These are phyloP conservation scores for Lutjanus campechanus DNA, from an alignment of 2,797 vertebrate species.

Conservation along the genomic window DNA sequence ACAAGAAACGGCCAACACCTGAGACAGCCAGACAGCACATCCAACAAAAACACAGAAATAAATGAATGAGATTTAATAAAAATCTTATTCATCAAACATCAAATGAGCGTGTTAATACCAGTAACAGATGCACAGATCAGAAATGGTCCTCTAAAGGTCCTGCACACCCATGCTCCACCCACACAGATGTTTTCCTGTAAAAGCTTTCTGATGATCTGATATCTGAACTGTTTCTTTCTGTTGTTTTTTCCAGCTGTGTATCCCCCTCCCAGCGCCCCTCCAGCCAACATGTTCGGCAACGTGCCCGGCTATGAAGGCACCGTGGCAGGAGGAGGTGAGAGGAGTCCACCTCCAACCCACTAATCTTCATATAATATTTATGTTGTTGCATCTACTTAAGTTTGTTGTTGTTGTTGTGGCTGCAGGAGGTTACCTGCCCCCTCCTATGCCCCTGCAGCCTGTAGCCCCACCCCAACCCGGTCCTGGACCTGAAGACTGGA, in stretches of 20 bases:
- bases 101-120: too few species aligned
- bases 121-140: too few species aligned
- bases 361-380: not conserved
- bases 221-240: not conserved
- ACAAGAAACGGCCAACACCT: too few species aligned
- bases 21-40: too few species aligned
- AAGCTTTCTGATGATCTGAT: not conserved
- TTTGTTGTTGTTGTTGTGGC: not conserved
- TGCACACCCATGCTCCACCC: too few species aligned
- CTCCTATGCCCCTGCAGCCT: slow-evolving; percentile 70
- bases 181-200: too few species aligned
- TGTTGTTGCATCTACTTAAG: not conserved
- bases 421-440: slow-evolving; percentile 76
- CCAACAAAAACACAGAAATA: too few species aligned
- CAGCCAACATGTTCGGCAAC: slow-evolving; percentile 48
- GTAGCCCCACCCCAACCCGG: slow-evolving; percentile 59
- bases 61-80: too few species aligned
- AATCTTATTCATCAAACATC: too few species aligned
- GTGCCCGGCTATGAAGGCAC: slow-evolving; percentile 74
- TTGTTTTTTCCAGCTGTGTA: slow-evolving; percentile 50
- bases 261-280: slow-evolving; percentile 41
- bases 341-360: not conserved
- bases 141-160: not conserved
- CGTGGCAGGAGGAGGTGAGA: slow-evolving; percentile 63
- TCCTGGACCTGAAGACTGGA: slow-evolving; percentile 53